Evolutionary conservation across 2,888 invertebrate species (phyloP).

Genomic region (Axea sp.): DNA sequence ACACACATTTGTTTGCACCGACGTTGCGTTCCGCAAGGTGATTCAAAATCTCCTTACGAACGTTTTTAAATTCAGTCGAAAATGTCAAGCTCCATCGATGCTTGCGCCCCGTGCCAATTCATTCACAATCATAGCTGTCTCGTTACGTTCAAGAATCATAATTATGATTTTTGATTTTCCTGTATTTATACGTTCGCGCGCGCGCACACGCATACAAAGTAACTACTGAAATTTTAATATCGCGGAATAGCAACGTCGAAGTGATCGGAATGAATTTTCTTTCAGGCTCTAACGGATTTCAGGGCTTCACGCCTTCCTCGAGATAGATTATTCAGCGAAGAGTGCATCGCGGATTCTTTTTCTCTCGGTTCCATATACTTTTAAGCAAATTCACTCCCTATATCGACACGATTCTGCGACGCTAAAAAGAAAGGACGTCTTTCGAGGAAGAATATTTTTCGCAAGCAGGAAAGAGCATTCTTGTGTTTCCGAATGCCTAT

Average conservation of each 20-base stretch:
- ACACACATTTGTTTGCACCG: too few species aligned
- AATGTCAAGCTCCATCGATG: too few species aligned
- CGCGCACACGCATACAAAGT: conserved; percentile 20
- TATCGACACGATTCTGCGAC: conserved; percentile 60
- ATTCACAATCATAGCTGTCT: too few species aligned
- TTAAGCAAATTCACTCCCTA: conserved; percentile 65
- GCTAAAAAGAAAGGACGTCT: conserved; percentile 63
- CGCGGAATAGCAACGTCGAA: conserved; percentile 42
- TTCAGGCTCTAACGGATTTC: conserved; percentile 61
- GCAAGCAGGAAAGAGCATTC: conserved; percentile 61
- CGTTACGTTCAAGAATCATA: too few species aligned
- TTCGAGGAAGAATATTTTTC: conserved; percentile 58
- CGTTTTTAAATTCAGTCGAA: too few species aligned
- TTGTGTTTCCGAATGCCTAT: conserved; percentile 62
- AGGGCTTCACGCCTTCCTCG: conserved; percentile 56
- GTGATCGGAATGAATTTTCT: conserved; percentile 63
- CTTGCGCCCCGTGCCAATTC: too few species aligned
- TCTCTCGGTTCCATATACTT: conserved; percentile 63
- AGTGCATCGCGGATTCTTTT: conserved; percentile 64
- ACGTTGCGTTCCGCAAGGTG: too few species aligned
- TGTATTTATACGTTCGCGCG: too few species aligned
- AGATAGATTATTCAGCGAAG: conserved; percentile 64
- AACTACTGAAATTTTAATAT: conserved; percentile 56
- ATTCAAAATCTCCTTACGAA: too few species aligned
- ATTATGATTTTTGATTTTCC: too few species aligned